A percentile compares a stretch with the other conserved stretches of the same genome.
These are phyloP conservation scores for Xiphorhynchus erythropygius DNA, from an alignment of 2,797 vertebrate species.

Conservation along the genomic window DNA sequence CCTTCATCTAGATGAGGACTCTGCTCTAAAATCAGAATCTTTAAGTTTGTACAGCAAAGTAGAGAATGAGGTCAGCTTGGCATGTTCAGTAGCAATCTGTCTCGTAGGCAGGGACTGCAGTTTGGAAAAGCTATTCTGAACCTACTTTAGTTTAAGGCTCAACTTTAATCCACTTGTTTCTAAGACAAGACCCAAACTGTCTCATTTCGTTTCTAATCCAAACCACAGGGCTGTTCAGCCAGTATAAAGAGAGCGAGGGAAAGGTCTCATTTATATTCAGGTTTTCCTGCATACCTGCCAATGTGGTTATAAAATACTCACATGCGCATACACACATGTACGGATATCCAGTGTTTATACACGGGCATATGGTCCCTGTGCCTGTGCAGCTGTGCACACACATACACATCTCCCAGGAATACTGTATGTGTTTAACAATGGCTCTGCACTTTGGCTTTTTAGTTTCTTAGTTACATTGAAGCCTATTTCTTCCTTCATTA, in stretches of 20 bases:
- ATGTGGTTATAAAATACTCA: neutral
- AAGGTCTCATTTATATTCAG: neutral
- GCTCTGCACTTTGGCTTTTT: neutral
- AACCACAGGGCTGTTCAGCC: neutral
- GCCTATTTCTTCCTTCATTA: neutral
- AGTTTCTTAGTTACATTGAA: neutral
- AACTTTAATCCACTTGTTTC: slow-evolving; percentile 8
- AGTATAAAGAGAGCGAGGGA: neutral
- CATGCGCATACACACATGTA: neutral
- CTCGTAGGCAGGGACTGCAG: neutral
- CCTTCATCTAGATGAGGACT: neutral
- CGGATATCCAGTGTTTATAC: neutral
- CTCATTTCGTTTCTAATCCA: neutral
- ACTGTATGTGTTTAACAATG: neutral
- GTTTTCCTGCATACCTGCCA: slow-evolving; percentile 36
- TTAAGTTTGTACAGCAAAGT: neutral
- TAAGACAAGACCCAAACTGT: neutral
- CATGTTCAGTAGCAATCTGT: slow-evolving; percentile 9
- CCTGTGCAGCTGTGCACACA: slow-evolving; percentile 59
- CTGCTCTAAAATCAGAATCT: neutral
- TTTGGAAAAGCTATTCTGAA: slow-evolving; percentile 1
- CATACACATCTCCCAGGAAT: slow-evolving; percentile 7
- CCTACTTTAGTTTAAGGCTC: neutral
- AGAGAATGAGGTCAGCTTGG: slow-evolving; percentile 27
- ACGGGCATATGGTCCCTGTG: slow-evolving; percentile 20